phyloP scores from a whole-genome alignment of 1,140 invertebrate genomes.

The Zaprionus tsacasi region DNA sequence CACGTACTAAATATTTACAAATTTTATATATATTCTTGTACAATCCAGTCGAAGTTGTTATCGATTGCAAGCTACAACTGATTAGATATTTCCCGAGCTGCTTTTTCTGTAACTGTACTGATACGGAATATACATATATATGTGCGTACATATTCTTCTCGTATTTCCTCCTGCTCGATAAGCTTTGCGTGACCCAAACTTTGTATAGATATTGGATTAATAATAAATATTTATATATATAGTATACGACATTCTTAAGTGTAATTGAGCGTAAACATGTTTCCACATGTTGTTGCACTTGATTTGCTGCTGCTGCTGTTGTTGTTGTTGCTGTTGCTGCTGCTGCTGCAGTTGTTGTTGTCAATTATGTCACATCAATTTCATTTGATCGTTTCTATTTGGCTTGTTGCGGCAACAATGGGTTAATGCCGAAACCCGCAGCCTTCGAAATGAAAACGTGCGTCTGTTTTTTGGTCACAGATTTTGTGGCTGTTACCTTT shows the following conservation, averaged over 20 bases:
- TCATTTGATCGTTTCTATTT: slow-evolving; percentile 40
- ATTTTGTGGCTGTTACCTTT: slow-evolving; percentile 17
- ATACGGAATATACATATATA: not conserved
- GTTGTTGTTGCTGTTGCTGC: slow-evolving; percentile 3
- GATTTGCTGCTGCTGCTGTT: not conserved
- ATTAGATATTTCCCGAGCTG: too few species aligned
- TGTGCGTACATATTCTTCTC: too few species aligned
- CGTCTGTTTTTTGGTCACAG: slow-evolving; percentile 43
- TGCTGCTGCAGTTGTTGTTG: slow-evolving; percentile 22
- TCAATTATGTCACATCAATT: slow-evolving; percentile 38
- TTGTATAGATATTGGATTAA: too few species aligned
- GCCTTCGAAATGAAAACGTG: slow-evolving; percentile 58
- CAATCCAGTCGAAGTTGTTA: not conserved
- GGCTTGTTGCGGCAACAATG: slow-evolving; percentile 63
- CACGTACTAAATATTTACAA: not conserved
- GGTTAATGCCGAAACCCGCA: slow-evolving; percentile 53
- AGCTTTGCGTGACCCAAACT: not conserved
- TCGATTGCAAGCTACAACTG: too few species aligned
- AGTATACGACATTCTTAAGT: not conserved
- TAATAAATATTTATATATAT: not conserved
- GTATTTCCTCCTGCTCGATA: too few species aligned
- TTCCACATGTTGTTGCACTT: not conserved
- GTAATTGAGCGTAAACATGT: not conserved
- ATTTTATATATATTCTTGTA: not conserved
- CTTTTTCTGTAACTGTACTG: not conserved